These are phyloP conservation scores for Sinonovacula constricta DNA, from an alignment of 1,140 invertebrate species.

Conservation along the genomic window DNA sequence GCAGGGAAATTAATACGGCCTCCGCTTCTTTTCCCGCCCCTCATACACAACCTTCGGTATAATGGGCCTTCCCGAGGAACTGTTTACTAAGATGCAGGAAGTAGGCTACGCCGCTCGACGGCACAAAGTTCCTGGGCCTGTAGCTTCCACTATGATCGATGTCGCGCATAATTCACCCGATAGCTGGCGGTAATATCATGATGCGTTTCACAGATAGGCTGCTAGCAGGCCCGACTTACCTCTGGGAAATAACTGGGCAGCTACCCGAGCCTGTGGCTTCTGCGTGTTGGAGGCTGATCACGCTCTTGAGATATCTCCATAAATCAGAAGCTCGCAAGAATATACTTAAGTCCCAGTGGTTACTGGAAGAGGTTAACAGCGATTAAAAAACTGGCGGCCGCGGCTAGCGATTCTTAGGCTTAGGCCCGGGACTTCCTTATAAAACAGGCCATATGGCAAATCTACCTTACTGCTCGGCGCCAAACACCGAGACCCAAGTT, in stretches of 20 bases:
- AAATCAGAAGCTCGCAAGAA: neutral
- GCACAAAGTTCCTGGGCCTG: neutral
- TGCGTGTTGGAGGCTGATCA: conserved; percentile 18
- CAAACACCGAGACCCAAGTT: conserved; percentile 33
- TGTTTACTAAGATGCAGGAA: neutral
- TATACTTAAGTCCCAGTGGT: conserved; percentile 42
- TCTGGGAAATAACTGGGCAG: neutral
- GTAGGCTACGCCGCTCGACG: neutral
- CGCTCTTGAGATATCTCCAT: conserved; percentile 9
- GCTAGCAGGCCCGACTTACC: neutral
- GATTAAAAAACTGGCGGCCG: conserved; percentile 42
- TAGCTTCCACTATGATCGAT: neutral
- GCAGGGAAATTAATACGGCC: neutral
- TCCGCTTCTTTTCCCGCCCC: neutral
- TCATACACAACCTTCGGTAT: too few relatives aligned
- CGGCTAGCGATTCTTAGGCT: conserved; percentile 23
- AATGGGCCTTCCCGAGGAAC: neutral
- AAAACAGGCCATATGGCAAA: conserved; percentile 55
- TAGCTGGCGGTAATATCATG: neutral
- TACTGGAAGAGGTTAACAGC: conserved; percentile 26
- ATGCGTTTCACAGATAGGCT: neutral
- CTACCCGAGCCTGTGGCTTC: neutral
- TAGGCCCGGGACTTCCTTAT: conserved; percentile 40
- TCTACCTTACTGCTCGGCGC: conserved; percentile 46
- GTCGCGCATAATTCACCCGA: neutral